Conservation (phyloP, 2,797 vertebrate genomes). For the Enteromius mattozi region DNA sequence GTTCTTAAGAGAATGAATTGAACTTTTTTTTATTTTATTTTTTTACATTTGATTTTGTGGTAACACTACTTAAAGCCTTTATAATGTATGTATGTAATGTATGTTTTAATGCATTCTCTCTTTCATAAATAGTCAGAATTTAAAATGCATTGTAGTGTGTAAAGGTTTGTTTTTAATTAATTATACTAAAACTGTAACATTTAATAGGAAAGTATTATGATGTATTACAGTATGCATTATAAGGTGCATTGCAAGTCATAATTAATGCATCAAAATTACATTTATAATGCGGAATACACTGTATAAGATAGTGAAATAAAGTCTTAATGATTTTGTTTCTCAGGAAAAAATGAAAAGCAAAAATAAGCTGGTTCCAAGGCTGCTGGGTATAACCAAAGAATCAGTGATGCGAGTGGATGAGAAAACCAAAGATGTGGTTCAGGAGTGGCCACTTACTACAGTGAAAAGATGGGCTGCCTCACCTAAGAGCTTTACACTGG, state of each 20-base stretch:
- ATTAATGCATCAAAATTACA: neutral
- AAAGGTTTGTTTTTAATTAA: neutral
- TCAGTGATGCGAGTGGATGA: slow-evolving; percentile 98
- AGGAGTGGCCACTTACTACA: slow-evolving; percentile 96
- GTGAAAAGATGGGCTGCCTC: slow-evolving; percentile 99
- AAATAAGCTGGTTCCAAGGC: slow-evolving; percentile 92
- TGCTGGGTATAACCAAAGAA: slow-evolving; percentile 96
- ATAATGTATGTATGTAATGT: neutral
- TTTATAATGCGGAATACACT: neutral
- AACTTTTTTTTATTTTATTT: too few relatives aligned
- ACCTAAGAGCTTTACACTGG: slow-evolving; percentile 97
- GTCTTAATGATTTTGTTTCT: neutral
- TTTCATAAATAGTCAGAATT: neutral
- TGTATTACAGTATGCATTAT: neutral
- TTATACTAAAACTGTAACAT: neutral
- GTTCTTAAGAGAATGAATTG: too few relatives aligned
- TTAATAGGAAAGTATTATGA: neutral
- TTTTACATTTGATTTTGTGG: neutral
- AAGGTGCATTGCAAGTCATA: neutral
- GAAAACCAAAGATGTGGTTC: slow-evolving; percentile 95
- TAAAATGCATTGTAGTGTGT: neutral
- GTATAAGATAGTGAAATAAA: neutral
- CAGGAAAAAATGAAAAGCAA: slow-evolving; percentile 99
- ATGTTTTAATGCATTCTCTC: neutral
- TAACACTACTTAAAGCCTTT: too few relatives aligned